Conservation (phyloP, 1,140 invertebrate species). For the Zophobas morio region DNA sequence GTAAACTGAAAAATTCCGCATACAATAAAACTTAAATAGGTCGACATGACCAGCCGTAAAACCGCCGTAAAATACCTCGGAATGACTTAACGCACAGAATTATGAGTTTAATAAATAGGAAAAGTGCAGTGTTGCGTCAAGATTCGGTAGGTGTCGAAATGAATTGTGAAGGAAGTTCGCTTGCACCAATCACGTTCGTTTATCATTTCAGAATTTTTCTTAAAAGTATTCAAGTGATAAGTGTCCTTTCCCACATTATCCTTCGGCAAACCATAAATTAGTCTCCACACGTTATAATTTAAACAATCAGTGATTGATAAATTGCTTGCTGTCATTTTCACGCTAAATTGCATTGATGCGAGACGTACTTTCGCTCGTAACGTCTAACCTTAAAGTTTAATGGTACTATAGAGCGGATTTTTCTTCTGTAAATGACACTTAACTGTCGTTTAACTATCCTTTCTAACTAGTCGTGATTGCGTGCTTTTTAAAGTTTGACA, state of each 20-base stretch:
- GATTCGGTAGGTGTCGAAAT: neutral
- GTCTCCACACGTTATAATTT: constrained; percentile 16
- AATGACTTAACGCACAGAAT: constrained; percentile 5
- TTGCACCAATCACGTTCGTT: too few species aligned
- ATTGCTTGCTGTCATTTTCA: constrained; percentile 14
- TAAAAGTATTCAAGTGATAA: constrained; percentile 4
- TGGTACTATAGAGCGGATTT: neutral
- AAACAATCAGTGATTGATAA: constrained; percentile 34
- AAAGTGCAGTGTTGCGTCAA: constrained; percentile 20
- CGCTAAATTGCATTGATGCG: constrained; percentile 9
- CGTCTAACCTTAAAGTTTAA: neutral
- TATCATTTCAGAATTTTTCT: neutral
- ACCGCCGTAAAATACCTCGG: neutral
- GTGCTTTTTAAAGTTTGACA: neutral
- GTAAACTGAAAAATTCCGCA: constrained; percentile 21
- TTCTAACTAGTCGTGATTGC: neutral
- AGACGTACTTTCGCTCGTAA: constrained; percentile 16
- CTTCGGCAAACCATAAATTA: constrained; percentile 11
- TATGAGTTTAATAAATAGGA: constrained; percentile 14
- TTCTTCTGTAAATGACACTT: neutral
- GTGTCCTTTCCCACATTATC: constrained; percentile 29
- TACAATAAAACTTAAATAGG: constrained; percentile 25
- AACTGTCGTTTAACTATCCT: neutral
- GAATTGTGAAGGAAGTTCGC: too few species aligned
- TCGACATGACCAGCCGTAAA: constrained; percentile 5